Evolutionary conservation across 2,888 invertebrate species (phyloP), one percentile per base, ranked within the genome.

Genomic region (Apodemia duryi): DNA sequence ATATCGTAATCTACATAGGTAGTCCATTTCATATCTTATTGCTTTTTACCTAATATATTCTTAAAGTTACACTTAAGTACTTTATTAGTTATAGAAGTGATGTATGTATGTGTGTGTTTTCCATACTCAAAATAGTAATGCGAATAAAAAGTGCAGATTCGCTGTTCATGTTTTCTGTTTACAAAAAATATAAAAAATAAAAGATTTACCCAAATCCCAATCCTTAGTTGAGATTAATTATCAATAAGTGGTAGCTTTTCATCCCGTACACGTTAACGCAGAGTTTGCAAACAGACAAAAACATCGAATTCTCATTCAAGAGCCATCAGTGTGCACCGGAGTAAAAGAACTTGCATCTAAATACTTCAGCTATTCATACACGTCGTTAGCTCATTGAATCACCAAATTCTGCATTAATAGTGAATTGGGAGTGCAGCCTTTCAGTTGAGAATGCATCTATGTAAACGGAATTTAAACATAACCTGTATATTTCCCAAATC

Each of bases 331-430:
- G 73, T 73, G 69, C 69, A 71, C 67, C 68, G 71, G 72, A 71
- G 68, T 72, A 69, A 74, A 75, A 72, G 70, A 73, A 74, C 80
- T 78, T 80, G 81, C 81, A 81, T 76, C 74, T 71, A 72, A 74
- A 74, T 74, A 74, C 82, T 79, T 79, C 81, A 81, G 68, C 78
- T 80, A 85, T 86, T 85, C 83, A 85, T 77, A 73, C 76, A 75
- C 79, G 74, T 75, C 85, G 86, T 86, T 88, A 87, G 80, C 79
- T 81, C 80, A 87, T 88, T 88, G 84, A 88, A 88, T 85, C 78
- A 79, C 88, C 88, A 79, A 88, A 86, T 81, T 85, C 83, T 74
- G 76, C 77, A 73, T 76, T 79, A 77, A 75, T 76, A 76, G 74
- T 73, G 74, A 75, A 77, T 75, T 75, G 75, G 73, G 73, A 72